phyloP scores from a whole-genome alignment of 2,888 invertebrate genomes.

The Machimus rusticus region DNA sequence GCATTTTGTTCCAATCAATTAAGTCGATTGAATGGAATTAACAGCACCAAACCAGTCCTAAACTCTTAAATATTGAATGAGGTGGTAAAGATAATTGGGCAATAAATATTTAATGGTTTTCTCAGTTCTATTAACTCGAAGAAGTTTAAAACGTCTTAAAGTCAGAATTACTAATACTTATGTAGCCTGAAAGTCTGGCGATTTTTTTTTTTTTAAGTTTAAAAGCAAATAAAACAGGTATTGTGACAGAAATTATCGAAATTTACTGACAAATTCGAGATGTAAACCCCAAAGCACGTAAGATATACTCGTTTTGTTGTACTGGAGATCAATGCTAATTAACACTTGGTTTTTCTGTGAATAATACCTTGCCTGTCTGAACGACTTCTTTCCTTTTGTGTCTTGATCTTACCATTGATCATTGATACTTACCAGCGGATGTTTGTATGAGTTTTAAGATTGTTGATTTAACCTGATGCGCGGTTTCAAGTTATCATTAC shows the following conservation, averaged over 20 bases:
- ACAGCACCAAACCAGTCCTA: not conserved
- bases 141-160: too few species aligned
- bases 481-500: not conserved
- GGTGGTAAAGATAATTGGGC: not conserved
- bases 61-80: not conserved
- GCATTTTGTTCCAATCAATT: not conserved
- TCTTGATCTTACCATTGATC: not conserved
- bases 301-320: not conserved
- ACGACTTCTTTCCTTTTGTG: not conserved
- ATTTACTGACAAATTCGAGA: not conserved
- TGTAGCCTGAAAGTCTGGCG: not conserved
- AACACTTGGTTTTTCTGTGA: not conserved
- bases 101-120: not conserved
- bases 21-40: not conserved
- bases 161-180: not conserved
- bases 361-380: not conserved
- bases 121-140: not conserved
- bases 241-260: not conserved
- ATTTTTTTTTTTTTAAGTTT: not conserved
- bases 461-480: not conserved
- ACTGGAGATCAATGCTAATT: not conserved
- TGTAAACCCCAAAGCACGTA: not conserved
- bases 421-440: not conserved
- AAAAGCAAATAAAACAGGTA: not conserved
- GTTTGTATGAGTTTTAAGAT: not conserved